Conservation (phyloP, 1,140 invertebrate species). For the Pentalonia nigronervosa region DNA sequence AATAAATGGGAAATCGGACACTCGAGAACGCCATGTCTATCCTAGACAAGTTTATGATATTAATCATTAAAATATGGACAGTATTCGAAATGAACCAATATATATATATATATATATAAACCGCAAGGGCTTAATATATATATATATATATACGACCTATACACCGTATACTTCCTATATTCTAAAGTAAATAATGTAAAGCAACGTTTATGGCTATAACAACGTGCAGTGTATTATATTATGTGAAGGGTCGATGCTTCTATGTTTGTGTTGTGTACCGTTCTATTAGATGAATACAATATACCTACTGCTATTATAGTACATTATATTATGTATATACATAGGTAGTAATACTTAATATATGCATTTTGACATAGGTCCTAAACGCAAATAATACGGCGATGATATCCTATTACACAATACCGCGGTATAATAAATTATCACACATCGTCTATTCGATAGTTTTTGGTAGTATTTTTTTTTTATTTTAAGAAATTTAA, state of each 20-base stretch:
- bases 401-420: background rate
- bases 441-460: background rate
- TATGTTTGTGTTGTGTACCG: background rate
- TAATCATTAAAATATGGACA: background rate
- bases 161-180: background rate
- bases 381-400: background rate
- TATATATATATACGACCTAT: background rate
- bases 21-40: conserved; percentile 12
- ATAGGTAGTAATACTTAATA: background rate
- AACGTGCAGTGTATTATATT: background rate
- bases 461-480: background rate
- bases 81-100: background rate
- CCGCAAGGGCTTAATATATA: background rate
- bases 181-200: conserved; percentile 28
- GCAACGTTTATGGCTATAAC: background rate
- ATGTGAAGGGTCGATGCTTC: background rate
- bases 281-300: background rate
- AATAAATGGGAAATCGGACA: background rate
- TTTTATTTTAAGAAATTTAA: no score
- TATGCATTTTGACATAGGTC: background rate
- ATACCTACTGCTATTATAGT: background rate
- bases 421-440: background rate
- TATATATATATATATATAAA: background rate
- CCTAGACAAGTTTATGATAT: background rate
- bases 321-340: background rate